These are phyloP conservation scores for Odontocerum albicorne DNA, from an alignment of 2,888 invertebrate species.

Conservation along the genomic window DNA sequence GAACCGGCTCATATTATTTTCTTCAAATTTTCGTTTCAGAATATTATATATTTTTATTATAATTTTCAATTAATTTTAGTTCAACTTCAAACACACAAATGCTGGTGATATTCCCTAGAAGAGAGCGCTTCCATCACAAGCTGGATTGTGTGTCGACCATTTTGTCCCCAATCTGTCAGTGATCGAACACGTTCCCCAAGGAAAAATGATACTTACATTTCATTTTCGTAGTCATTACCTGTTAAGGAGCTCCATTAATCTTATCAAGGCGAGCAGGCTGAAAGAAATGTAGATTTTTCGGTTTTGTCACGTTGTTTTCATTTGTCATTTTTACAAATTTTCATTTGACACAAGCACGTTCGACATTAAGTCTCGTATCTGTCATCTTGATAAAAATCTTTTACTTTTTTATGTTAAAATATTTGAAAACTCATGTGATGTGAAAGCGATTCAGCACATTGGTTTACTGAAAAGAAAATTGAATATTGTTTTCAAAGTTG, in stretches of 20 bases:
- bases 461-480: too few relatives aligned
- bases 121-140: too few relatives aligned
- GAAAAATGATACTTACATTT: constrained; percentile 32
- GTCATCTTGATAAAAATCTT: constrained; percentile 8
- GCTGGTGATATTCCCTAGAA: too few relatives aligned
- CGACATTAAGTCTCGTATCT: constrained; percentile 6
- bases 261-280: constrained; percentile 9
- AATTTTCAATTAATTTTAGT: too few relatives aligned
- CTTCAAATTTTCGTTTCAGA: too few relatives aligned
- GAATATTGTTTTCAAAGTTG: too few relatives aligned
- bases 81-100: too few relatives aligned
- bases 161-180: constrained; percentile 18
- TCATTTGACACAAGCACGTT: constrained; percentile 18
- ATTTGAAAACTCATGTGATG: too few relatives aligned
- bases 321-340: constrained; percentile 20
- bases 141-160: constrained; percentile 6
- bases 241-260: constrained; percentile 28
- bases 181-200: constrained; percentile 21
- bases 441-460: too few relatives aligned
- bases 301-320: constrained; percentile 27
- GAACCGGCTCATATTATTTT: too few relatives aligned
- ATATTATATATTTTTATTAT: too few relatives aligned
- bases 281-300: constrained; percentile 24
- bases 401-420: too few relatives aligned
- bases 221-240: constrained; percentile 31